Percentiles rank a stretch among this genome's conserved stretches.
Evolutionary conservation across 2,113 vertebrate species (phyloP).

Genomic region (Calyptommatus sinebrachiatus): DNA sequence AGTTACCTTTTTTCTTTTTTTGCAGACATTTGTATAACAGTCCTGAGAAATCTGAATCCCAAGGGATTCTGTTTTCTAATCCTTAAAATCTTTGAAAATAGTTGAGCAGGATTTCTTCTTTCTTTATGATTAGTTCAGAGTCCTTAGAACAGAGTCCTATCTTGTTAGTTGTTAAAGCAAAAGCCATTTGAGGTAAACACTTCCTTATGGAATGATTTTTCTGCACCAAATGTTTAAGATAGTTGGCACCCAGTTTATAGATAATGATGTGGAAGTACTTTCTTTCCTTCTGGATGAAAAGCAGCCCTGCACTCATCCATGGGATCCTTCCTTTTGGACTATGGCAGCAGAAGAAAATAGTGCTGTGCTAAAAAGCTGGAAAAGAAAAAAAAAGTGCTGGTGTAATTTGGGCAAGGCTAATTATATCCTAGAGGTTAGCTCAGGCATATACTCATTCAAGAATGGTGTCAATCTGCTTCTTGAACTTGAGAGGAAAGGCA

Average conservation of each 20-base stretch:
- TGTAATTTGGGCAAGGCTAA: background rate
- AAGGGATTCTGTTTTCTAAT: background rate
- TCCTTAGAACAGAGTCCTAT: background rate
- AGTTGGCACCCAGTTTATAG: constrained; percentile 85
- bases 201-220: constrained; percentile 79
- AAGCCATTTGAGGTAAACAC: background rate
- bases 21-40: background rate
- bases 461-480: constrained; percentile 81
- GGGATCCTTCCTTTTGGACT: constrained; percentile 75
- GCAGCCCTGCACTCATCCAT: constrained; percentile 69
- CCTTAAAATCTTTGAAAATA: background rate
- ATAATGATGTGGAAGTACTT: constrained; percentile 81
- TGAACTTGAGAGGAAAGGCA: constrained; percentile 82
- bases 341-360: constrained; percentile 50
- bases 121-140: constrained; percentile 42
- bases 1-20: background rate
- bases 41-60: background rate
- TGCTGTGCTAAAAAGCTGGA: constrained; percentile 70
- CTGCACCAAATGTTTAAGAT: constrained; percentile 86
- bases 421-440: constrained; percentile 20
- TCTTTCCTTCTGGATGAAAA: constrained; percentile 85
- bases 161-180: background rate
- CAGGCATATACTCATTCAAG: constrained; percentile 64
- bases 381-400: constrained; percentile 42
- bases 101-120: background rate